These are phyloP conservation scores for Phalanger gymnotis DNA, from an alignment of 2,797 vertebrate genomes.

Conservation along the genomic window DNA sequence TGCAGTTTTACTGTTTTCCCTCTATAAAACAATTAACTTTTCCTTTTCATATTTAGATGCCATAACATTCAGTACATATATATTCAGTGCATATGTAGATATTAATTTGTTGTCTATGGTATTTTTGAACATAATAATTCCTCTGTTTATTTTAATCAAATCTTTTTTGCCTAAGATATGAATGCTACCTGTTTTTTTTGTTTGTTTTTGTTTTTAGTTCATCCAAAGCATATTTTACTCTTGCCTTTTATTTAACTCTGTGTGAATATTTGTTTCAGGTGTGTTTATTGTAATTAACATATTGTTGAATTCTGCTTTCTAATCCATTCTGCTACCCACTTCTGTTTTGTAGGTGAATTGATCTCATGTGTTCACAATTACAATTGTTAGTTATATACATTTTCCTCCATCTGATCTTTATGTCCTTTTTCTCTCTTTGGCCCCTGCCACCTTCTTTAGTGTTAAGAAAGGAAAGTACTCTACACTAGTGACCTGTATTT, in stretches of 20 bases:
- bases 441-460: background rate
- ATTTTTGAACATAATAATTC: background rate
- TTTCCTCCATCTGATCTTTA: background rate
- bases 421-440: background rate
- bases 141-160: background rate
- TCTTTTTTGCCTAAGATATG: background rate
- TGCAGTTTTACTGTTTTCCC: no score
- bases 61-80: background rate
- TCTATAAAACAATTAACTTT: no score
- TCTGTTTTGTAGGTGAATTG: background rate
- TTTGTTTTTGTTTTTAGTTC: background rate
- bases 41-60: background rate
- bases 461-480: background rate
- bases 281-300: background rate
- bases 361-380: background rate
- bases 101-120: background rate
- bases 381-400: background rate
- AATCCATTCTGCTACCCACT: background rate
- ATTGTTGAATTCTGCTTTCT: background rate
- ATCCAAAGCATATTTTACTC: background rate
- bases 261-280: background rate
- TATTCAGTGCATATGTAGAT: background rate
- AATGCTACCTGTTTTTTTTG: no score
- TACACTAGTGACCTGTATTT: no score
- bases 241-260: background rate